Evolutionary conservation across 2,888 invertebrate species (phyloP), one percentile per base, ranked within the genome.

Genomic region (Drosophila parthenogenetica): DNA sequence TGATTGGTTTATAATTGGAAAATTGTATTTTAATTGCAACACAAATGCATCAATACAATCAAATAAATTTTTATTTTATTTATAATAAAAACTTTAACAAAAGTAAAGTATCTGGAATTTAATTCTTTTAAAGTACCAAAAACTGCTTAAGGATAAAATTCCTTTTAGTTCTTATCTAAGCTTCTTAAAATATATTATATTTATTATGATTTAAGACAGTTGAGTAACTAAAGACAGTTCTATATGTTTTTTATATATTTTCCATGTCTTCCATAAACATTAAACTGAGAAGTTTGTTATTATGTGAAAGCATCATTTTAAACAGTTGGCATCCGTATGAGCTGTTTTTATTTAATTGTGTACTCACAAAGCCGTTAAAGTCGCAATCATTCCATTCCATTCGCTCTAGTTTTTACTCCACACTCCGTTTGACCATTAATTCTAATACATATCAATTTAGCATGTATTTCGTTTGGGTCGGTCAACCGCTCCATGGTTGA

Each of bases 361-460:
- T 37, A 42, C 19, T 67, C 40, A 29, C 29, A 40, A 39, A 37
- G 32, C 46, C 11, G 49, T 22, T 22, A 51, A 61, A 50, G 42
- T 25, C 54, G n/a, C 32, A 54, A 43, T 32, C 53, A 53, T 29
- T 16, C 7, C 29, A 13, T 10, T 32, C 25, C 46, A 55, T 61
- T 40, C 14, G 39, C 60, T 39, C 16, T 19, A n/a, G 17, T 25
- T n/a, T 22, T 16, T 22, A 14, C 17, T 35, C 39, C 17, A 53
- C 19, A 45, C 35, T 14, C 50, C 25, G 39, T 39, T 42, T 2
- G 39, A 70, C 81, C 85, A 87, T 83, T 81, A 87, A 83, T 83
- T 75, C 82, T 81, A 81, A 83, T 83, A 81, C 84, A 81, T 87
- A 77, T 77, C 69, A 87, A 81, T 87, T 84, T 81, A 84, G 71